Evolutionary conservation across 2,888 invertebrate species (phyloP), one percentile per base, ranked within the genome.

Genomic region (Meliscaeva auricollis): DNA sequence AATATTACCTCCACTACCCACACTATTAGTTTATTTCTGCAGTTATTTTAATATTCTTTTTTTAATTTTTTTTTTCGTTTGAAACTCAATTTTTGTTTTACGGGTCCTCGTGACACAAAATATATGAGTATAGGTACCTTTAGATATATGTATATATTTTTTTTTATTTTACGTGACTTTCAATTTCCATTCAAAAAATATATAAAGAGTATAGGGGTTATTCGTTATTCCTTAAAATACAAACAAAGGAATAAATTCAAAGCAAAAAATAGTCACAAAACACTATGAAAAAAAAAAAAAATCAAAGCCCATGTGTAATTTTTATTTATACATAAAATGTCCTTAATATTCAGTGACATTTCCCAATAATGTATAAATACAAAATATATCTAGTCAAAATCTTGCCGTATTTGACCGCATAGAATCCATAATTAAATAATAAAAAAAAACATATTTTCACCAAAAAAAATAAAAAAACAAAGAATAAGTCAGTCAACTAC

Each of bases 1-100:
- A 20, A 50, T 91, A 89, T 88, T 91, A 91, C 90, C 92, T 91
- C 89, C 91, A 91, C 90, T 92, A 91, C 89, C 90, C 89, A 46
- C 64, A 11, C 88, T 91, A 91, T 89, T 92, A 91, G 87, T 77
- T 87, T 78, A 38, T 38, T 11, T 81, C 69, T 83, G 30, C 68
- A 48, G 56, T 64, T 48, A 62, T 56, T 38, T 52, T 50, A 9
- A 11, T 38, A 38, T 38, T 38, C 38, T 38, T 9, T 38, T 38
- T 11, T 6, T 38, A 6, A 6, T 38, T 38, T 30, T 64, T 22
- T 74, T 70, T 48, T 62, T 85, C 75, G 58, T 70, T 82, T 69
- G 30, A 26, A 52, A 50, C 26, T 30, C 13, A 48, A 50, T 52
- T 32, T 79, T 87, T 85, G 72, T 87, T 73, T 66, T 64, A 60